Base-by-base conservation (phyloP, 2,797 vertebrate species). In the Dryobates pubescens region DNA sequence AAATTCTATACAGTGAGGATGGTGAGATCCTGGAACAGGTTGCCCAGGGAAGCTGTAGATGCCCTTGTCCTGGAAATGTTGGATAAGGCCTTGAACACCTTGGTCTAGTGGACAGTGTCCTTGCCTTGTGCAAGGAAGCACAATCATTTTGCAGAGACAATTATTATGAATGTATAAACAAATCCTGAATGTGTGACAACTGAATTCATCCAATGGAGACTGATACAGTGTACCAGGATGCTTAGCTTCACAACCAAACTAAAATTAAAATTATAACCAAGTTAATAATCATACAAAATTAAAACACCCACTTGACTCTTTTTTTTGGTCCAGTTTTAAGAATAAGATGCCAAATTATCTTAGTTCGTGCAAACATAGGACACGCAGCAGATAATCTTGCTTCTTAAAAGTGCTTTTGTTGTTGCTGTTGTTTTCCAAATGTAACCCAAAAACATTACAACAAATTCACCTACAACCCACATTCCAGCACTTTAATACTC, bases 181-280 rank as follows among this genome's bases (percentile, higher is more conserved):
- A 95, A 80, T 80, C 18, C 32, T 4, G 3, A 72, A 62, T 18
- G 3, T 51, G 17, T 43, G 41, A 82, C 23, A 87, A 47, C 2
- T 47, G n/a, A 64, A 77, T 73, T 64, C 0, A 63, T 61, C 6
- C 59, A 58, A 34, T 45, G 14, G 20, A 53, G 34, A 49, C 2
- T 0, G 1, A 64, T 45, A 30, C 0, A 84, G 5, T 3, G 8
- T 41, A 79, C 15, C 32, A 79, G 16, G 79, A 83, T 5, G 1
- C 38, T 86, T 17, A 89, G 17, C 14, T 57, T 81, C 34, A 76
- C 30, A 81, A 51, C 4, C 27, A 19, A 77, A 62, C 11, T n/a
- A 68, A 86, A 67, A 58, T 47, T 34, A 57, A 65, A 67, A 62
- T 69, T 38, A 68, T 10, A 68, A 58, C 22, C 9, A 41, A 69